A percentile compares a stretch with the other conserved stretches of the same genome.
Conservation (phyloP, 2,888 invertebrate species). For the Metallyticus violacea region DNA sequence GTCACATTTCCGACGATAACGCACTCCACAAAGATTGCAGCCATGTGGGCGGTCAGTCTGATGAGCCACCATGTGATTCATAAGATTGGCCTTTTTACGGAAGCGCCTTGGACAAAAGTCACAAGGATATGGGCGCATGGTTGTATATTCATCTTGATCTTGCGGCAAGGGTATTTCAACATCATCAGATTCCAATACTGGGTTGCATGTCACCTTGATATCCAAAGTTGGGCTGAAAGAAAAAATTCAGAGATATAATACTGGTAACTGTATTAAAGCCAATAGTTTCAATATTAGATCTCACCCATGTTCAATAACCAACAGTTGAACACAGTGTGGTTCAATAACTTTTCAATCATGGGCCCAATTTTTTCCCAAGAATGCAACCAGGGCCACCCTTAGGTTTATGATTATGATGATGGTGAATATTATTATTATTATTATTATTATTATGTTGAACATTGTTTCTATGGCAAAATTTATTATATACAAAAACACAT, state of each 20-base stretch:
- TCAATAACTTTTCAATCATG: too few species aligned
- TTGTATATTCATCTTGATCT: conserved; percentile 68
- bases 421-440: too few species aligned
- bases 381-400: too few species aligned
- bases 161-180: conserved; percentile 75
- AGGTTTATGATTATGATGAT: too few species aligned
- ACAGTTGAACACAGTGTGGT: too few species aligned
- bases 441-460: too few species aligned
- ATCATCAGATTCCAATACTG: conserved; percentile 50
- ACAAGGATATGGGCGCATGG: conserved; percentile 77
- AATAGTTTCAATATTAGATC: too few species aligned
- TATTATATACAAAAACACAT: too few species aligned
- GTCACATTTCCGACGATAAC: conserved; percentile 76
- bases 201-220: conserved; percentile 5
- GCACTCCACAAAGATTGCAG: conserved; percentile 78
- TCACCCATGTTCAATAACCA: too few species aligned
- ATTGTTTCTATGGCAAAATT: too few species aligned
- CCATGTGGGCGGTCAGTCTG: conserved; percentile 80
- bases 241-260: neutral
- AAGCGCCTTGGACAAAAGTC: conserved; percentile 83
- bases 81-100: conserved; percentile 77
- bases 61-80: conserved; percentile 85
- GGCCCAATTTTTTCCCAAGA: too few species aligned
- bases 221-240: neutral
- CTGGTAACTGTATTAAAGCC: too few species aligned